Evolutionary conservation across 1,140 invertebrate species (phyloP).

Genomic region (Phymorhynchus buccinoides): DNA sequence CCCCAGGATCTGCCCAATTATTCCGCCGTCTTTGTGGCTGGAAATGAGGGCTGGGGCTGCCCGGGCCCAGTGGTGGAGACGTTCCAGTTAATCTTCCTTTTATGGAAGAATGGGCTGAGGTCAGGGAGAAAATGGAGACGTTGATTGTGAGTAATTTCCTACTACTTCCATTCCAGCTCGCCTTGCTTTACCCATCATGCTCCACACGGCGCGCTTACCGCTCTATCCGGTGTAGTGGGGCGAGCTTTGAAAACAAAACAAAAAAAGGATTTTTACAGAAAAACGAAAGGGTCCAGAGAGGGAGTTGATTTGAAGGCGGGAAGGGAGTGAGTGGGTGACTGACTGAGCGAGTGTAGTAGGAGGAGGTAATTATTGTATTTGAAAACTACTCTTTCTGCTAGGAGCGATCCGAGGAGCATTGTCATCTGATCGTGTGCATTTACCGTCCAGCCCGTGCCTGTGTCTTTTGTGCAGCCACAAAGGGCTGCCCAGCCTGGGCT

Average conservation of each 20-base stretch:
- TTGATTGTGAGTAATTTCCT: constrained; percentile 32
- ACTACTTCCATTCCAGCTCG: constrained; percentile 21
- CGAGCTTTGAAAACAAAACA: not conserved
- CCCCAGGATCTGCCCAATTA: constrained; percentile 11
- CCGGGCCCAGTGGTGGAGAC: not conserved
- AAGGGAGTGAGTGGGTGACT: not conserved
- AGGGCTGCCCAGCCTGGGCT: not conserved
- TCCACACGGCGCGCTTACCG: not conserved
- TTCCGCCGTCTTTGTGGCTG: constrained; percentile 10
- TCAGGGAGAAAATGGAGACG: constrained; percentile 31
- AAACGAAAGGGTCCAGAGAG: not conserved
- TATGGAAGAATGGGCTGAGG: constrained; percentile 22
- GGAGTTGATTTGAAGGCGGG: constrained; percentile 16
- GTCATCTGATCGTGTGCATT: constrained; percentile 39
- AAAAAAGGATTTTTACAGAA: too few relatives aligned
- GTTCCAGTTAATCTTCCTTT: constrained; percentile 33
- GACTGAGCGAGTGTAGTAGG: not conserved
- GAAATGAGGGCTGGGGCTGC: constrained; percentile 5
- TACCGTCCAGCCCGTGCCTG: not conserved
- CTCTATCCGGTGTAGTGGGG: not conserved
- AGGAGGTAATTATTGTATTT: constrained; percentile 34
- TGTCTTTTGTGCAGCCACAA: constrained; percentile 25
- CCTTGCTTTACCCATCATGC: constrained; percentile 23
- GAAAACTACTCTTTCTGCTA: constrained; percentile 26
- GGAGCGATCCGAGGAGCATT: constrained; percentile 17